Percentiles rank a stretch among this genome's conserved stretches.
phyloP scores from a whole-genome alignment of 2,113 vertebrate species.

The Spea bombifrons region DNA sequence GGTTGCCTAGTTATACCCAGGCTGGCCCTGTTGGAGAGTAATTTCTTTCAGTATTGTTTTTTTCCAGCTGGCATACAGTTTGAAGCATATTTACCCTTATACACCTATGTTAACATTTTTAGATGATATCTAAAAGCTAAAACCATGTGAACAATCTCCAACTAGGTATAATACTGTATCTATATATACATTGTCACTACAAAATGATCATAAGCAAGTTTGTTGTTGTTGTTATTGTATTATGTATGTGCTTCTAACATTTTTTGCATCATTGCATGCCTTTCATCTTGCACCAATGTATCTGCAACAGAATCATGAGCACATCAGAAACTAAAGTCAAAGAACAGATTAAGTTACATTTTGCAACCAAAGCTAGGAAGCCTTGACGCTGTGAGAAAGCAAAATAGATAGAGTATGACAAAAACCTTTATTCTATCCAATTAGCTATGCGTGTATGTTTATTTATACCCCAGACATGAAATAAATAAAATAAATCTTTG shows the following conservation, averaged over 20 bases:
- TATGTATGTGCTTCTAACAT: neutral
- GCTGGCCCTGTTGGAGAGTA: too few species aligned
- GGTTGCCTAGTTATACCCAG: too few species aligned
- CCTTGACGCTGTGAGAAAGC: slow-evolving; percentile 46
- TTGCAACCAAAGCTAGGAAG: slow-evolving; percentile 40
- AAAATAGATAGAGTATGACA: slow-evolving; percentile 24
- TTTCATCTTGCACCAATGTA: slow-evolving; percentile 16
- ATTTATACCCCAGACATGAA: slow-evolving; percentile 22
- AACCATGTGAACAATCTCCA: too few species aligned
- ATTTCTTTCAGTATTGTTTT: too few species aligned
- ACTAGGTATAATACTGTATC: too few species aligned
- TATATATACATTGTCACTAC: too few species aligned
- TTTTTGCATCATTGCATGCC: neutral
- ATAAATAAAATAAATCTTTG: neutral
- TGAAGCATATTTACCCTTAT: too few species aligned
- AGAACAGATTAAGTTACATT: slow-evolving; percentile 38
- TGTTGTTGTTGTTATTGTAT: too few species aligned
- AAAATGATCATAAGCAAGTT: too few species aligned
- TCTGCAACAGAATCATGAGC: slow-evolving; percentile 21
- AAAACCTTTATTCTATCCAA: slow-evolving; percentile 36
- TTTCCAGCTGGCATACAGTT: too few species aligned
- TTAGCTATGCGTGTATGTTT: slow-evolving; percentile 35
- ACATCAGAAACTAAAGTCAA: slow-evolving; percentile 24
- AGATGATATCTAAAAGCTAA: too few species aligned
- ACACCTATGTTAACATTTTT: too few species aligned